Evolutionary conservation across 2,888 invertebrate species (phyloP), one percentile per base, ranked within the genome.

Genomic region (Meliscaeva auricollis): DNA sequence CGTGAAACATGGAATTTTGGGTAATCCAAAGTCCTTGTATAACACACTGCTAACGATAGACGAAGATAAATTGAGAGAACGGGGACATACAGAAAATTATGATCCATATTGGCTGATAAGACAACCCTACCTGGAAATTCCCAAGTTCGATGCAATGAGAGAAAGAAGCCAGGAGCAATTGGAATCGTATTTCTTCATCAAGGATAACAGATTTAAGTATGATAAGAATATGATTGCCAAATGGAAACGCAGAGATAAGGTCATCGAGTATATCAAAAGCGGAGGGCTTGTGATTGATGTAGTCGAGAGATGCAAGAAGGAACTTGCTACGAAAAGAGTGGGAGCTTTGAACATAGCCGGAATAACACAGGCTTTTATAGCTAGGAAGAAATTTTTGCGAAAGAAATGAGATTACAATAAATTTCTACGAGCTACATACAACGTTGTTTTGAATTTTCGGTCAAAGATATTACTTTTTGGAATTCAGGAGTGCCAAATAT

Each of bases 311-410:
- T 76, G 72, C 30, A 80, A 68, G 20, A 68, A 95, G 93, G 92
- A 96, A 96, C 89, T 95, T 94, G 92, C 66, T 22, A 3, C 6
- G 7, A 62, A 26, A 15, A 96, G 96, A 70, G 9, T 17, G 0
- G 11, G 32, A 1, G 56, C 0, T 11, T 17, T 46, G 1, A 46
- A 64, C 30, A 46, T 75, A 9, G 13, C n/a, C 4, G 15, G 13
- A 4, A 66, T 72, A 46, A 66, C 66, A 0, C 13, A 54, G 7
- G 75, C 69, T 0, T 58, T 60, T 3, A n/a, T 48, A 1, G 30
- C 32, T 7, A 64, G 17, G 26, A 48, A 50, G 17, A 73, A 68
- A 35, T 68, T 72, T 15, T 20, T 75, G 0, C 44, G 46, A 22
- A 72, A 64, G 30, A 66, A 74, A 3, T 46, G 4, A 52, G 3